Base-by-base conservation (phyloP, 2,113 vertebrate species). In the Poeciliopsis turrubarensis region DNA sequence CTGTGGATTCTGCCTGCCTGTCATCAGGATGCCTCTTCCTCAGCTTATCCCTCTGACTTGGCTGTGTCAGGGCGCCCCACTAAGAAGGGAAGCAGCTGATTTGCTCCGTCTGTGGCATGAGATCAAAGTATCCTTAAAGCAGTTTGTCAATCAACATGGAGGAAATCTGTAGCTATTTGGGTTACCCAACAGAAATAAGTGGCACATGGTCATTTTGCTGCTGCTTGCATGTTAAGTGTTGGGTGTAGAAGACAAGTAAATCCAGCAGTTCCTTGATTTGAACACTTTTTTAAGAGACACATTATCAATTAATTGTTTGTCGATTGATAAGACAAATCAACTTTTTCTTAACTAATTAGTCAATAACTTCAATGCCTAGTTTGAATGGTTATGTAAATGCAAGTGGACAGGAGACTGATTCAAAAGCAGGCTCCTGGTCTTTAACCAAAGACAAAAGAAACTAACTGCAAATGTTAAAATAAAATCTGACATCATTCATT, bases 41-140 rank as follows among this genome's bases (percentile, higher is more conserved):
- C 60, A 41, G 83, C 77, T 77, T 12, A 51, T 37, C 64, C 70
- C 30, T 68, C 69, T 68, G 62, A 60, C 62, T 71, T 60, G 0
- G 31, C 44, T 41, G 61, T 71, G 34, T 66, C 73, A 7, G 67
- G 62, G 76, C 5, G 68, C 47, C 29, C 51, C n/a, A 65, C 65
- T 84, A 12, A 87, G 37, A 79, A 34, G 66, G 26, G 62, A 12
- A 51, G 54, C 22, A 41, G 65, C 25, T 39, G 67, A 78, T 72
- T 75, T 26, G 44, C 41, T 32, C n/a, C 44, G 29, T 34, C 57
- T 63, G 9, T 47, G 26, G 5, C n/a, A 11, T 47, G 34, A 72
- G 37, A 68, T 75, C 66, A 51, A 32, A 72, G 66, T 47, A 65
- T 65, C 44, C 63, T 57, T 57, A 57, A 57, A 57, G 57, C n/a